Conservation (phyloP, 2,888 invertebrate species). For the Gastracanthus pulcherrimus region DNA sequence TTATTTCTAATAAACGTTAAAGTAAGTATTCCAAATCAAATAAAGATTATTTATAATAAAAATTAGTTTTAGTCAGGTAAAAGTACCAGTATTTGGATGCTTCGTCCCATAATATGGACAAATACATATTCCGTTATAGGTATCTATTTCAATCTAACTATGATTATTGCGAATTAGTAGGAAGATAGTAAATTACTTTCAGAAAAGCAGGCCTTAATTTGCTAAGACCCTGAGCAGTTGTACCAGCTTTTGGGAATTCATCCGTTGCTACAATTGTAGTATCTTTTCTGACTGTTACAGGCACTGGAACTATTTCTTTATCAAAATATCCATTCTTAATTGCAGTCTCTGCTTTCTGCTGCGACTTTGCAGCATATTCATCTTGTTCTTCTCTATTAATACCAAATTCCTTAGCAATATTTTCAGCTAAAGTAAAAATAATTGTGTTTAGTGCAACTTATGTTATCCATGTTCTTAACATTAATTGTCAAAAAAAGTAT, state of each 20-base stretch:
- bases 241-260: conserved; percentile 84
- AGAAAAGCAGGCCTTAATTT: conserved; percentile 84
- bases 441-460: background rate
- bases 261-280: conserved; percentile 80
- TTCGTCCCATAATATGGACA: no score
- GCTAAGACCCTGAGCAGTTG: conserved; percentile 81
- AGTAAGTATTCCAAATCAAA: no score
- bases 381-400: conserved; percentile 86
- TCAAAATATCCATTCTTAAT: conserved; percentile 82
- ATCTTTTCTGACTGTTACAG: conserved; percentile 78
- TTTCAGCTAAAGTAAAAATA: conserved; percentile 81
- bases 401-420: conserved; percentile 83
- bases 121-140: no score
- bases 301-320: conserved; percentile 86
- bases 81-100: no score
- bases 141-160: no score
- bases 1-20: no score
- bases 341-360: conserved; percentile 82
- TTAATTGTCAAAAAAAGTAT: background rate
- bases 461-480: background rate
- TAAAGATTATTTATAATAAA: background rate
- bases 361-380: conserved; percentile 83
- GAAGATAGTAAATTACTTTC: conserved; percentile 79
- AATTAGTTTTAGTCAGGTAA: conserved; percentile 8
- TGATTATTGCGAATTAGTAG: no score